Conservation (phyloP, 2,113 vertebrate genomes). For the Tricholaema leucomelas region DNA sequence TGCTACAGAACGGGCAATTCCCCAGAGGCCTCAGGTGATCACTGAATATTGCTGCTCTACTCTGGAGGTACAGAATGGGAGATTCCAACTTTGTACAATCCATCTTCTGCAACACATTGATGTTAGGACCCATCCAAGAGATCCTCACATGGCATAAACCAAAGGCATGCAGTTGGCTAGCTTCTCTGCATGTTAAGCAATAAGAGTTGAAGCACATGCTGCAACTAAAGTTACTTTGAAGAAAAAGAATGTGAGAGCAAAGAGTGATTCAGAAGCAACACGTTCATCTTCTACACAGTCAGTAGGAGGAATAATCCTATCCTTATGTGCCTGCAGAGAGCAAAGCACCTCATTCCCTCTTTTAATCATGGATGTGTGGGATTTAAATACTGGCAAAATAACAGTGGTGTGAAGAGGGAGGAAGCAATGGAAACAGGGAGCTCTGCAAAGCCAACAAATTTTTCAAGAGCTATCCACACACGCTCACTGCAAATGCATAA, state of each 20-base stretch:
- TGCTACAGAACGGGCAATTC: not conserved
- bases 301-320: conserved; percentile 45
- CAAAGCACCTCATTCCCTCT: not conserved
- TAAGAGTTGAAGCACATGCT: not conserved
- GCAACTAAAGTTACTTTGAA: not conserved
- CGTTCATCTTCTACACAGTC: not conserved
- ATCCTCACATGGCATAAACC: not conserved
- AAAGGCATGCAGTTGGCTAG: not conserved
- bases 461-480: not conserved
- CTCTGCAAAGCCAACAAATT: not conserved
- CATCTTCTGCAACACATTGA: not conserved
- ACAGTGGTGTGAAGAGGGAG: not conserved
- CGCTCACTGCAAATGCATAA: not conserved
- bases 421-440: not conserved
- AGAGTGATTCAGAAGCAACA: conserved; percentile 27
- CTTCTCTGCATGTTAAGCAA: not conserved
- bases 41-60: not conserved
- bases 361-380: not conserved
- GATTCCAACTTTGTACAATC: not conserved
- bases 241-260: not conserved
- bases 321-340: not conserved
- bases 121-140: not conserved
- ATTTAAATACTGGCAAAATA: conserved; percentile 17
- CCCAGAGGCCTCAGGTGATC: not conserved
- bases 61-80: not conserved